Evolutionary conservation across 2,888 invertebrate species (phyloP), one percentile per base, ranked within the genome.

Genomic region (Ptilodon capucinus): DNA sequence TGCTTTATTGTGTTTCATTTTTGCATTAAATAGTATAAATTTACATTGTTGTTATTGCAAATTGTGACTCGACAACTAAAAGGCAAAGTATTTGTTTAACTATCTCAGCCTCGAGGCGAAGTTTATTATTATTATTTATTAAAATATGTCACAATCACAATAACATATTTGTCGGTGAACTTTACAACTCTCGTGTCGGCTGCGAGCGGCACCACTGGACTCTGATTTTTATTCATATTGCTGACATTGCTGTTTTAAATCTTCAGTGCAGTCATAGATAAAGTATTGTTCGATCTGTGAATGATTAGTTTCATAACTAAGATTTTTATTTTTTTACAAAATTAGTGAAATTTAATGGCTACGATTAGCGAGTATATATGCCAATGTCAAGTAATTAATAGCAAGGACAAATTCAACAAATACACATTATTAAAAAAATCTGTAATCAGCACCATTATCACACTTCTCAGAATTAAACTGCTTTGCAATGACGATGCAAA

Each of bases 91-190:
- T 57, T 54, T 46, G 44, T 40, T 58, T 57, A 59, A 57, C 57
- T 53, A 42, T 43, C 47, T 54, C 32, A 3, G n/a, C 38, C 38
- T n/a, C 6, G 6, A 44, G 42, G 38, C 28, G 28, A 39, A 13
- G 38, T 23, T 44, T 25, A 42, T 44, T 13, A 44, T 45, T 40
- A 18, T 6, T 34, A 30, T 32, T 21, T n/a, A 14, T 13, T 39
- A 13, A 1, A 21, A 39, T 14, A 39, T 39, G 39, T 64, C 76
- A 77, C 75, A 76, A 70, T 46, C 71, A 71, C 76, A 79, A 77
- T 78, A 78, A 74, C 44, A 60, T 69, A n/a, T n/a, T n/a, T n/a
- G n/a, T 71, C 72, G 55, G 51, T 30, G 44, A 62, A 68, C 68
- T 68, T 70, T 59, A 64, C 62, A 61, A 64, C 61, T n/a, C n/a